Base-by-base conservation (phyloP, 1,140 invertebrate species). In the Magallana angulata region DNA sequence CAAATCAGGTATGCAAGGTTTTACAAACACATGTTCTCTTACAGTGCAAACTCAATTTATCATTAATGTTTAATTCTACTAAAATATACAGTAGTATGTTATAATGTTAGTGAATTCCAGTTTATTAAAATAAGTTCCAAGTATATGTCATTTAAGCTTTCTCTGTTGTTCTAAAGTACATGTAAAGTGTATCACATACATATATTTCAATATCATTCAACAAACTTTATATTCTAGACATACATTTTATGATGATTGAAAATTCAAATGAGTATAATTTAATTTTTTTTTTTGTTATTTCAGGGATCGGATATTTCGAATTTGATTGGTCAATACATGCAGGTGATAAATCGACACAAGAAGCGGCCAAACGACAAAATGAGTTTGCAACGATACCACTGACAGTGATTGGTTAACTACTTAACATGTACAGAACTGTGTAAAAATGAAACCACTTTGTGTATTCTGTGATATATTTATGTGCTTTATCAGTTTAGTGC, bases 251-350 rank as follows among this genome's bases (percentile, higher is more conserved):
- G 5, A 4, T 48, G 36, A 48, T 48, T 48, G 2, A 48, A 48
- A 48, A 4, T 48, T 5, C 2, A 48, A 48, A 4, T 48, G 5
- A 18, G 18, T 64, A 16, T 1, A 11, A 12, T 80, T 5, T n/a
- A 80, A 57, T 87, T 68, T 62, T 89, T 62, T 89, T 87, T 89
- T 64, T 86, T 90, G 83, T 85, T 82, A 82, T 94, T 93, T 85
- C 91, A 95, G 95, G 95, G 95, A 71, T 94, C 95, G 58, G 96
- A 96, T 91, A 98, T 99, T 90, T 98, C 98, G 12, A 96, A 98
- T 89, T 96, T 99, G 85, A 98, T 99, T 92, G 96, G 98, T 18
- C 98, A 99, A 94, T 99, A 99, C 95, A 98, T 99, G 93, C 97
- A 97, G 83, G 94, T 94, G 7, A 93, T 94, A 82, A 94, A 94